These are phyloP conservation scores for Pygoscelis antarcticus DNA, from an alignment of 2,113 vertebrate genomes.

Conservation along the genomic window DNA sequence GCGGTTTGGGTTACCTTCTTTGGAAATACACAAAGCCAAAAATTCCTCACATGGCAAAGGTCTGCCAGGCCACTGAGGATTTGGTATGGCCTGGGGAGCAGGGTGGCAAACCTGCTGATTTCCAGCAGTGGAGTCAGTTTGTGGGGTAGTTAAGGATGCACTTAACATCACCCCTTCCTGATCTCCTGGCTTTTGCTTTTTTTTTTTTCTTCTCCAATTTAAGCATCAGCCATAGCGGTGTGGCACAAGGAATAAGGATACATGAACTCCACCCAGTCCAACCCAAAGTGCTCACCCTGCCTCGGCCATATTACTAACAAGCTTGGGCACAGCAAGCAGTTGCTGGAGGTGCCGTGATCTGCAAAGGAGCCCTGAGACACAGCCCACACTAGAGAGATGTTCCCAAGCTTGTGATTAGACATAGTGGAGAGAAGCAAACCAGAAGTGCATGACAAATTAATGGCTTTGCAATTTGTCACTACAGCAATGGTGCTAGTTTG, in stretches of 20 bases:
- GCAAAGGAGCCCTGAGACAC: neutral
- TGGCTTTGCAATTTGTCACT: neutral
- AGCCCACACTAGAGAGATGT: neutral
- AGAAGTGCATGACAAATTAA: neutral
- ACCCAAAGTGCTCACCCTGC: neutral
- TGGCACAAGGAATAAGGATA: neutral
- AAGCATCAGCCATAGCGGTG: neutral
- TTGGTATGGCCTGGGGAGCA: neutral
- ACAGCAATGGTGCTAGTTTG: neutral
- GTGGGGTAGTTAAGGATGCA: neutral
- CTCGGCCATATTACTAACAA: neutral
- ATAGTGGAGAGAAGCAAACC: neutral
- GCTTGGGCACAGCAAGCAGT: neutral
- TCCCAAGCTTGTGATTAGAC: neutral
- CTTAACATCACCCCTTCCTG: neutral
- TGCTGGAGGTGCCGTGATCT: neutral
- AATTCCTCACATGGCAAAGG: neutral
- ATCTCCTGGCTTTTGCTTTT: neutral
- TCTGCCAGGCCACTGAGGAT: neutral
- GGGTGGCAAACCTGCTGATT: neutral
- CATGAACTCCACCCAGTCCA: accelerated
- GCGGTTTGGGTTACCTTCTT: neutral
- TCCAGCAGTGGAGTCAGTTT: neutral
- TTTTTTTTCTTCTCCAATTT: neutral
- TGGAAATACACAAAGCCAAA: neutral